phyloP scores from a whole-genome alignment of 1,140 invertebrate species.

The Vanessa tameamea region DNA sequence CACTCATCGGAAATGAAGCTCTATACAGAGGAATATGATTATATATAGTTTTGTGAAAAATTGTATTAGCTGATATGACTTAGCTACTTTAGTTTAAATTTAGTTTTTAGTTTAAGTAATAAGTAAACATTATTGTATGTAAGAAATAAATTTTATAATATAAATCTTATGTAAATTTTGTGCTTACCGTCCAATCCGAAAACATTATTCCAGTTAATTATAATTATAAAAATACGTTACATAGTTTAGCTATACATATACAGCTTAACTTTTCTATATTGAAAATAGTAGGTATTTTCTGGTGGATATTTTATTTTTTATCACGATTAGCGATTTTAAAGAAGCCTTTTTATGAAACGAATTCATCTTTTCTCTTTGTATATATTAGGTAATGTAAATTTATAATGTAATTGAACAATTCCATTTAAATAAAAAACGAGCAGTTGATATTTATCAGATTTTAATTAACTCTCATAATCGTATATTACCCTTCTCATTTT shows the following conservation, averaged over 20 bases:
- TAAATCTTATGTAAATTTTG: slow-evolving; percentile 24
- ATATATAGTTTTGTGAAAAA: slow-evolving; percentile 62
- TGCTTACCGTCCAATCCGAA: neutral
- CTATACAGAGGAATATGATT: slow-evolving; percentile 58
- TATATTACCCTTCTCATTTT: too few relatives aligned
- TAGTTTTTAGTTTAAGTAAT: slow-evolving; percentile 71
- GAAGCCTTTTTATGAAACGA: too few relatives aligned
- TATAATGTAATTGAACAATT: too few relatives aligned
- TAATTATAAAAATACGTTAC: neutral
- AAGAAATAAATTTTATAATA: slow-evolving; percentile 77
- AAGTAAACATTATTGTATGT: slow-evolving; percentile 77
- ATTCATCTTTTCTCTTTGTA: too few relatives aligned
- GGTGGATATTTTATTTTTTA: too few relatives aligned
- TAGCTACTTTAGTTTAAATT: slow-evolving; percentile 68
- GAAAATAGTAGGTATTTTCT: too few relatives aligned
- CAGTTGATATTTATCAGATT: too few relatives aligned
- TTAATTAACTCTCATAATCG: too few relatives aligned
- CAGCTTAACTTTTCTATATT: too few relatives aligned
- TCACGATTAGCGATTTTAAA: too few relatives aligned
- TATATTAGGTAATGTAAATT: too few relatives aligned
- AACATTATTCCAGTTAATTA: neutral
- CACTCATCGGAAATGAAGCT: slow-evolving; percentile 55
- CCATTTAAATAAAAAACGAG: too few relatives aligned
- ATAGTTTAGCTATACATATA: neutral
- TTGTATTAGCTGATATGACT: slow-evolving; percentile 72